These are phyloP conservation scores for Epirrhoe alternata DNA, from an alignment of 2,888 invertebrate species.

Conservation along the genomic window DNA sequence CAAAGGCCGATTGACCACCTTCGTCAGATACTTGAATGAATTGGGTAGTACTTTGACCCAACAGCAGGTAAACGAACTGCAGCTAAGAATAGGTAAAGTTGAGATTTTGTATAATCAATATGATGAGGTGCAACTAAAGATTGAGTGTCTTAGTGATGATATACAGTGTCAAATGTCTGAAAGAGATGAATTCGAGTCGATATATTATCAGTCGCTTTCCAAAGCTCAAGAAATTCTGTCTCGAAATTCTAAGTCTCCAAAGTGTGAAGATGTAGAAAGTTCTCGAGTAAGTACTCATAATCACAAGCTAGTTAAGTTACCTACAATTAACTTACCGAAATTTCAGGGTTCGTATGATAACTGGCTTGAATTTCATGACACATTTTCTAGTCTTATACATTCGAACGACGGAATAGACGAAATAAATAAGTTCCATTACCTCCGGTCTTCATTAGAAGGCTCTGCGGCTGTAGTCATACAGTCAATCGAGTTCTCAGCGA, in stretches of 20 bases:
- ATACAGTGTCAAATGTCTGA: background rate
- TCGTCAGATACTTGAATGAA: constrained; percentile 25
- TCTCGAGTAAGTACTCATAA: background rate
- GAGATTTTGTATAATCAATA: constrained; percentile 37
- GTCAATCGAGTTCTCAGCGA: constrained; percentile 38
- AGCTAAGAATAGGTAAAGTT: constrained; percentile 36
- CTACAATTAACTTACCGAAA: constrained; percentile 45
- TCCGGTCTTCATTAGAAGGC: constrained; percentile 41
- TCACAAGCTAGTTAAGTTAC: constrained; percentile 35
- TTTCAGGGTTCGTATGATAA: constrained; percentile 41
- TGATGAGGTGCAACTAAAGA: constrained; percentile 40
- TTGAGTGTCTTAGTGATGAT: constrained; percentile 39
- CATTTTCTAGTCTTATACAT: constrained; percentile 43
- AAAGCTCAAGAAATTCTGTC: constrained; percentile 7
- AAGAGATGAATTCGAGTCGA: constrained; percentile 1
- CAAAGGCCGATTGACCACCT: constrained; percentile 29
- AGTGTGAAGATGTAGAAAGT: background rate
- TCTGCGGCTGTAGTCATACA: constrained; percentile 42
- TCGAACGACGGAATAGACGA: constrained; percentile 41
- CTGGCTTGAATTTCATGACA: constrained; percentile 47
- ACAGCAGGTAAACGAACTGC: constrained; percentile 33
- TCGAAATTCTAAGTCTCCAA: background rate
- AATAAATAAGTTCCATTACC: constrained; percentile 47
- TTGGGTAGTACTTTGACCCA: constrained; percentile 18
- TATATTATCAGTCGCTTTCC: background rate